phyloP scores from a whole-genome alignment of 2,888 invertebrate genomes.

The Ormia ochracea region DNA sequence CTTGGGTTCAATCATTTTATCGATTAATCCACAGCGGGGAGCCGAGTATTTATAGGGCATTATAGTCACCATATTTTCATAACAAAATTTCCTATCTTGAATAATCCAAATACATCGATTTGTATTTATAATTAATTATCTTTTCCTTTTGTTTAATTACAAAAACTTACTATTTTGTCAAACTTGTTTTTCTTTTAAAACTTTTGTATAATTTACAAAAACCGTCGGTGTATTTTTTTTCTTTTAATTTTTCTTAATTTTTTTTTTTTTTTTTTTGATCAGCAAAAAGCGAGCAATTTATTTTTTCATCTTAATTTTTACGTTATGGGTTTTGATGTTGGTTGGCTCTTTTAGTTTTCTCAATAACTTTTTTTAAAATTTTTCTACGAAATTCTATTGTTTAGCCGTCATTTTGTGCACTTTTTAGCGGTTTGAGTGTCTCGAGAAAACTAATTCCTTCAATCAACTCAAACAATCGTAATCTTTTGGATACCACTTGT shows the following conservation, averaged over 20 bases:
- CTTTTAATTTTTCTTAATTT: background rate
- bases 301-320: background rate
- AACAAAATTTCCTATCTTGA: conserved; percentile 1
- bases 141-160: background rate
- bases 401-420: conserved; percentile 53
- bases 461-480: conserved; percentile 45
- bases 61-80: conserved; percentile 75
- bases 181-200: background rate
- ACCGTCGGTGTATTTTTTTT: conserved; percentile 19
- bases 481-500: background rate
- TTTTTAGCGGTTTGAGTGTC: conserved; percentile 68
- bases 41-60: conserved; percentile 77
- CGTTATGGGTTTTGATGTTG: background rate
- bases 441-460: conserved; percentile 67
- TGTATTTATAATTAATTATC: background rate
- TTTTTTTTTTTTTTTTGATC: background rate
- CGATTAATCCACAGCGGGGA: conserved; percentile 77
- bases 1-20: conserved; percentile 78
- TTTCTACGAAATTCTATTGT: conserved; percentile 16
- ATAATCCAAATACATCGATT: background rate
- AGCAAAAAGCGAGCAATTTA: background rate
- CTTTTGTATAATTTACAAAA: background rate
- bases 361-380: background rate
- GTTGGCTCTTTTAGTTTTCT: background rate
- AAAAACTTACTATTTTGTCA: conserved; percentile 35